Conservation (phyloP, 2,888 invertebrate species). For the Hoplodrina blanda region DNA sequence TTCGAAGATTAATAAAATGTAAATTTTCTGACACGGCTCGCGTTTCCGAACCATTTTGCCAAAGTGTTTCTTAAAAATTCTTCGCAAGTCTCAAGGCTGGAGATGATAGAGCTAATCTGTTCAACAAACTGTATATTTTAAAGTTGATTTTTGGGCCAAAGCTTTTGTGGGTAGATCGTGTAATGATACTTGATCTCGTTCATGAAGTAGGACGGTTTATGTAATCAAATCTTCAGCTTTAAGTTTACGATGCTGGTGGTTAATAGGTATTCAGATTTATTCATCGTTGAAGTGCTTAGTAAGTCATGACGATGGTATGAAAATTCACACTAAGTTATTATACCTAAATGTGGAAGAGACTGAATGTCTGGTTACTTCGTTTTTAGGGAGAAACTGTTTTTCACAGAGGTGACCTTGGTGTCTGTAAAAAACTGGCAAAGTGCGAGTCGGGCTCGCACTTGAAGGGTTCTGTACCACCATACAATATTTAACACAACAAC, state of each 20-base stretch:
- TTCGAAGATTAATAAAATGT: slow-evolving; percentile 79
- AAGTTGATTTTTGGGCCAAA: slow-evolving; percentile 50
- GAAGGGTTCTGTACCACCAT: too few relatives aligned
- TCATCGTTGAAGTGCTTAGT: slow-evolving; percentile 39
- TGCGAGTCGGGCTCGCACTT: too few relatives aligned
- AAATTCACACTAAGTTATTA: slow-evolving; percentile 14
- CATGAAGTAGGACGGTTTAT: slow-evolving; percentile 36
- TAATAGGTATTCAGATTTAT: slow-evolving; percentile 52
- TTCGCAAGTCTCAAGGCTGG: slow-evolving; percentile 46
- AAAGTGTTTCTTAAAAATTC: slow-evolving; percentile 63
- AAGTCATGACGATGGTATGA: slow-evolving; percentile 32
- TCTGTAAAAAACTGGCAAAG: not conserved
- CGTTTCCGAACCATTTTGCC: slow-evolving; percentile 70
- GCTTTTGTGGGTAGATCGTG: slow-evolving; percentile 33
- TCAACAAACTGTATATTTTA: slow-evolving; percentile 65
- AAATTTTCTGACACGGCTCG: slow-evolving; percentile 72
- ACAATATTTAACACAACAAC: too few relatives aligned
- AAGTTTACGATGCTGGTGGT: slow-evolving; percentile 16
- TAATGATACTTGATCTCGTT: slow-evolving; percentile 40
- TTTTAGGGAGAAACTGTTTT: not conserved
- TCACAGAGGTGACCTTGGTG: not conserved
- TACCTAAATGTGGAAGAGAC: not conserved
- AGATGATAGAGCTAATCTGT: slow-evolving; percentile 62
- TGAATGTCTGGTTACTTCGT: not conserved
- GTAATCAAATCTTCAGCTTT: slow-evolving; percentile 52